Evolutionary conservation across 2,888 invertebrate species (phyloP), one percentile per base, ranked within the genome.

Genomic region (Sphinx pinastri): DNA sequence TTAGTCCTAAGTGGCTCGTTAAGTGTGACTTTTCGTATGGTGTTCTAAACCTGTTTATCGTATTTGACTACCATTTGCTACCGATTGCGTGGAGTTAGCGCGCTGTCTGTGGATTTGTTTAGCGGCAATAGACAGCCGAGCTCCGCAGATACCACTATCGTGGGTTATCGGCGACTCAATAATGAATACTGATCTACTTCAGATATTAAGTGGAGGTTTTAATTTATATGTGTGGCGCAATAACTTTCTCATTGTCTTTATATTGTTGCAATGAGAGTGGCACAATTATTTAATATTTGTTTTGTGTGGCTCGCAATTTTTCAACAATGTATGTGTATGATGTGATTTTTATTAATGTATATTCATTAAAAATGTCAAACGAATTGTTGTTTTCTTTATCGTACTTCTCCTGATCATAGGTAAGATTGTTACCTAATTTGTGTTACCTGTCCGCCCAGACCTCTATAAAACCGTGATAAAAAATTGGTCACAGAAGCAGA

Each of bases 281-380:
- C 87, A 88, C 86, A 84, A 84, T 78, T 74, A 75, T 81, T 76
- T 74, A 60, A 76, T 76, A 76, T 55, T 74, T 78, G 81, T 72
- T 77, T 69, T 79, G 88, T 85, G 88, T 91, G 88, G 70, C 82
- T 88, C 88, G 89, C 88, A 81, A 80, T 88, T 85, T 87, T 83
- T 81, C 81, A 81, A 84, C 82, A 86, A 88, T 87, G 86, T 85
- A 85, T 86, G 87, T 91, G 90, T 92, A 89, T 90, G 88, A 88
- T 83, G 91, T 92, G 92, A 81, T 89, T 91, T 92, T 90, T 89
- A 90, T 89, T 88, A 80, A 87, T 87, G 86, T 90, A 88, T 91
- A 90, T 90, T 89, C 89, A 91, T 81, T 90, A 91, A 92, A 91
- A 84, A 86, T 80, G 85, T 81, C 83, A 84, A 79, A 82, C 71